These are phyloP conservation scores for Paramuricea clavata DNA, from an alignment of 92 coral and sea anemone genomes.

Conservation along the genomic window DNA sequence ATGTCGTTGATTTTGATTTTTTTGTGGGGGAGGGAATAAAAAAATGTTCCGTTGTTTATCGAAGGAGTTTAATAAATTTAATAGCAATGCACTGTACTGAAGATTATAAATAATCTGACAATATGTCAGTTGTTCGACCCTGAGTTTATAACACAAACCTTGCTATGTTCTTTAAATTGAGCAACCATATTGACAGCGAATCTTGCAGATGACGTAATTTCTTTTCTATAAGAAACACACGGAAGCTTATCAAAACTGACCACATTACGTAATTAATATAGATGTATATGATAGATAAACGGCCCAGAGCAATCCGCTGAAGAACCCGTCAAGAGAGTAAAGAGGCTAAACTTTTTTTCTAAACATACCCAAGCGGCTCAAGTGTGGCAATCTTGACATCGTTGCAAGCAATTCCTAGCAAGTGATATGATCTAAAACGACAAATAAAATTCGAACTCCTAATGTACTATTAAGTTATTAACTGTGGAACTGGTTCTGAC, in stretches of 20 bases:
- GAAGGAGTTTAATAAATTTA: background rate
- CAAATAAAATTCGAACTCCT: background rate
- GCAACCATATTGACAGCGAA: slow-evolving; percentile 76
- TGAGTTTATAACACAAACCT: background rate
- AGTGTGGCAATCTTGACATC: slow-evolving; percentile 95
- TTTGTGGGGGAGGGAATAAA: no score
- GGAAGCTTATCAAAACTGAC: background rate
- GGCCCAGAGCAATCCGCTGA: no score
- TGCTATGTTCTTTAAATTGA: slow-evolving; percentile 87
- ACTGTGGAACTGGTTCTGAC: background rate
- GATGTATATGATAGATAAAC: no score
- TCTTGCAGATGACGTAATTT: slow-evolving; percentile 5
- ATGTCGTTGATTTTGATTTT: no score
- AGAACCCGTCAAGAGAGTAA: no score
- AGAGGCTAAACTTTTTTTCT: background rate
- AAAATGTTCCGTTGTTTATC: no score
- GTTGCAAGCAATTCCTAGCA: slow-evolving; percentile 93
- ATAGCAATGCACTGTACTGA: no score
- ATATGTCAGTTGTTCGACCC: no score
- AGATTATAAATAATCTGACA: no score
- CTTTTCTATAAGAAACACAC: background rate
- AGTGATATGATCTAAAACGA: slow-evolving; percentile 84
- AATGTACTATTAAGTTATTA: no score
- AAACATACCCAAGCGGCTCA: slow-evolving; percentile 82
- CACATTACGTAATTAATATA: no score